Percentiles rank a stretch among this genome's conserved stretches.
These are phyloP conservation scores for Drosophila punjabiensis DNA, from an alignment of 1,140 invertebrate species.

Conservation along the genomic window DNA sequence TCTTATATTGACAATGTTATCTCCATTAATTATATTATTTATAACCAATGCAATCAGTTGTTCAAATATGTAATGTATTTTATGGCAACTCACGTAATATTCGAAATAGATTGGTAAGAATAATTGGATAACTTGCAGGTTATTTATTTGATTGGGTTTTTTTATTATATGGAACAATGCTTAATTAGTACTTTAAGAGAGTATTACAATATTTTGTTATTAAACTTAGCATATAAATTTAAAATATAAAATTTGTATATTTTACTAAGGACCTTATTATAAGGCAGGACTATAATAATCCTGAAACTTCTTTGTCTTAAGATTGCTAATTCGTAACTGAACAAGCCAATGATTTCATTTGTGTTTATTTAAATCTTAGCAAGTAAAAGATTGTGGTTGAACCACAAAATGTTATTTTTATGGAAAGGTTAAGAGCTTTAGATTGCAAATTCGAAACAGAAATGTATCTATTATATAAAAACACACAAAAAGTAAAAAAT, in stretches of 20 bases:
- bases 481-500: not conserved
- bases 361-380: not conserved
- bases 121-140: not conserved
- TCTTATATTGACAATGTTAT: slow-evolving; percentile 4
- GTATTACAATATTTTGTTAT: not conserved
- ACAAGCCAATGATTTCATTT: not conserved
- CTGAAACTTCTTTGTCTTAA: too few species aligned
- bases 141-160: not conserved
- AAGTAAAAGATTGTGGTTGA: not conserved
- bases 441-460: not conserved
- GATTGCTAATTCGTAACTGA: not conserved
- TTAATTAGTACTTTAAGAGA: not conserved
- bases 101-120: slow-evolving; percentile 5
- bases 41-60: slow-evolving; percentile 15
- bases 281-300: too few species aligned
- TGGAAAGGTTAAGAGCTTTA: not conserved
- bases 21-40: slow-evolving; percentile 41
- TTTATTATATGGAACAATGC: not conserved
- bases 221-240: not conserved
- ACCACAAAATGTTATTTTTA: not conserved
- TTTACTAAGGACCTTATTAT: too few species aligned
- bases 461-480: not conserved
- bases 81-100: slow-evolving; percentile 15
- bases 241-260: too few species aligned
- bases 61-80: slow-evolving; percentile 37